Percentiles rank a stretch among this genome's conserved stretches.
Evolutionary conservation across 2,113 vertebrate genomes (phyloP).

Genomic region (Neodon shergylaensis): DNA sequence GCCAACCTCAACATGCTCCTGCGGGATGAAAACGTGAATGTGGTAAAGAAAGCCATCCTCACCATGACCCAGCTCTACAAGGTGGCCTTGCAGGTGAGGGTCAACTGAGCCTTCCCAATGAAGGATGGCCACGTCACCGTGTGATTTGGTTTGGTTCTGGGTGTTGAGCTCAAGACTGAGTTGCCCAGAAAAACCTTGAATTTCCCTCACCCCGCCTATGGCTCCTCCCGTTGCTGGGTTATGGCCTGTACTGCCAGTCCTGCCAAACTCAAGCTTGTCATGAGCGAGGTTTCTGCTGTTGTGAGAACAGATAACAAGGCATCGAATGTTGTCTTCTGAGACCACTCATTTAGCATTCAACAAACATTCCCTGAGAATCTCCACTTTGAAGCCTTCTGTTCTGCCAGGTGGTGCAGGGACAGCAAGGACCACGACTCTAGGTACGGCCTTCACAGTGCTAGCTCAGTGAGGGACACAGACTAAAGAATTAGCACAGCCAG

Average conservation of each 20-base stretch:
- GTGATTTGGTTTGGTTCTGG: too few species aligned
- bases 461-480: not conserved
- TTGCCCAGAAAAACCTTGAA: too few species aligned
- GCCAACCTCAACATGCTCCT: slow-evolving; percentile 97
- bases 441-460: not conserved
- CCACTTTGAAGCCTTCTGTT: not conserved
- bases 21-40: slow-evolving; percentile 95
- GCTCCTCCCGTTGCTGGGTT: not conserved
- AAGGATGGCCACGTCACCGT: too few species aligned
- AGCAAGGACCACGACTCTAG: not conserved
- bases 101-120: fast-evolving
- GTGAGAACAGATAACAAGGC: not conserved
- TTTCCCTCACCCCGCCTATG: not conserved
- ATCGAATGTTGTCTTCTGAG: not conserved
- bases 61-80: slow-evolving; percentile 96
- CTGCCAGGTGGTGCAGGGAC: not conserved
- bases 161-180: not conserved
- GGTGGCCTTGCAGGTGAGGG: slow-evolving; percentile 92
- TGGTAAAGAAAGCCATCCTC: slow-evolving; percentile 96
- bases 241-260: not conserved
- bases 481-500: not conserved
- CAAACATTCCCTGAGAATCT: not conserved
- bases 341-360: not conserved
- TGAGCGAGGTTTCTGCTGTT: not conserved
- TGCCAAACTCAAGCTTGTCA: not conserved